phyloP scores from a whole-genome alignment of 2,113 vertebrate genomes.

The Willisornis vidua region DNA sequence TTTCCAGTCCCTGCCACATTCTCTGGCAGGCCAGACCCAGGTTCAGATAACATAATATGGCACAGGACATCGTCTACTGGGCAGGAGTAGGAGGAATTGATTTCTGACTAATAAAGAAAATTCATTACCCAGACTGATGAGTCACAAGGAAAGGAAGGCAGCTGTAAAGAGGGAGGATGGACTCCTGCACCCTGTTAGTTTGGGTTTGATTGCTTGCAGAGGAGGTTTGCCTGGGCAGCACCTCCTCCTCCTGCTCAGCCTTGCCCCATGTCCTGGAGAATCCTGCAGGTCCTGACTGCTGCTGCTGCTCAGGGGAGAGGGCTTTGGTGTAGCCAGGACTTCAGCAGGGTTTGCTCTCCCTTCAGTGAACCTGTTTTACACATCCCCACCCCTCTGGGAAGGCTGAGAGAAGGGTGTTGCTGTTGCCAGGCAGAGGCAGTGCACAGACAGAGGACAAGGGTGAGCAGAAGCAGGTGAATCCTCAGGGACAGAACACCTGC shows the following conservation, averaged over 20 bases:
- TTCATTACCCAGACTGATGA: slow-evolving; percentile 49
- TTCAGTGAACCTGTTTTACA: not conserved
- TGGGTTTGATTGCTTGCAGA: not conserved
- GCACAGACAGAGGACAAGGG: fast-evolving
- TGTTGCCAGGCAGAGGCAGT: not conserved
- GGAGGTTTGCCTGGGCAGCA: not conserved
- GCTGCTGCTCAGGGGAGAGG: not conserved
- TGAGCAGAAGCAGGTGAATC: not conserved
- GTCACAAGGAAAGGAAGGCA: slow-evolving; percentile 44
- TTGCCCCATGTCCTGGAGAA: not conserved
- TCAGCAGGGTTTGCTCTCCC: not conserved
- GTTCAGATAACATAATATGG: not conserved
- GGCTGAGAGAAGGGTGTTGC: not conserved
- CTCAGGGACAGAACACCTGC: not conserved
- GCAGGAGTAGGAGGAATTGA: slow-evolving; percentile 47
- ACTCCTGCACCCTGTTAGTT: slow-evolving; percentile 31
- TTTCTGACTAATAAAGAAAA: slow-evolving; percentile 64
- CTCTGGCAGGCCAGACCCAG: not conserved
- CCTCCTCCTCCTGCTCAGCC: slow-evolving; percentile 8
- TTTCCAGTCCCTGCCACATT: not conserved
- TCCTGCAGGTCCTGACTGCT: not conserved
- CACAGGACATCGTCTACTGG: slow-evolving; percentile 7
- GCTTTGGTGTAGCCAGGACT: not conserved
- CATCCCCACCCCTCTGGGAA: fast-evolving
- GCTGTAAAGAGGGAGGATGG: slow-evolving; percentile 25